These are phyloP conservation scores for Gallinago nigripennis DNA, from an alignment of 2,797 vertebrate species.

Conservation along the genomic window DNA sequence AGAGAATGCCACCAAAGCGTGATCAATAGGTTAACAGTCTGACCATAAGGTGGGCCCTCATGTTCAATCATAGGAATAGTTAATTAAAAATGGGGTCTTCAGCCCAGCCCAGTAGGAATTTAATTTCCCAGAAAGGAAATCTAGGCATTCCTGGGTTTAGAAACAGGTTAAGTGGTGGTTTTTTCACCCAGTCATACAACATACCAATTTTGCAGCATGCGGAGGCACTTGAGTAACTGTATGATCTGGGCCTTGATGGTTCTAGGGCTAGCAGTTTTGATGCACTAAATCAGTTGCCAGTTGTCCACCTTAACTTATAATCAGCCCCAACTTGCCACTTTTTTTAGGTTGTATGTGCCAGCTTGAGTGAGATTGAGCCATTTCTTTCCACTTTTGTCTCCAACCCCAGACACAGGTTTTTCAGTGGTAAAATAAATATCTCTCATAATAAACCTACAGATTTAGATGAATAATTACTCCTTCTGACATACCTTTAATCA, in stretches of 20 bases:
- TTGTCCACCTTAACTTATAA: not conserved
- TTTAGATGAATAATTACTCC: conserved; percentile 21
- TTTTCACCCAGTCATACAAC: not conserved
- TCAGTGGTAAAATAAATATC: not conserved
- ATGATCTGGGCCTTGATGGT: not conserved
- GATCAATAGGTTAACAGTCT: not conserved
- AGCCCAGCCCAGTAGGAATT: not conserved
- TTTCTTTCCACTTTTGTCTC: not conserved
- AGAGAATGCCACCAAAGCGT: not conserved
- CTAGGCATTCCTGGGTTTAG: not conserved
- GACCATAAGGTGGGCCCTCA: not conserved
- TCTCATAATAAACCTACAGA: not conserved
- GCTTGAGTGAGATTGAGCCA: not conserved
- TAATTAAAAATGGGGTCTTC: not conserved
- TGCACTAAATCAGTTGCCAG: not conserved
- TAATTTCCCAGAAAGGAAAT: not conserved
- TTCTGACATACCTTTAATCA: conserved; percentile 58
- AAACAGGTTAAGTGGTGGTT: not conserved
- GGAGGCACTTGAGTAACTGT: not conserved
- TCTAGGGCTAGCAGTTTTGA: not conserved
- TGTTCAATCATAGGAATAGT: not conserved
- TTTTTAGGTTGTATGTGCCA: not conserved
- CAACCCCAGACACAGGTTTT: not conserved
- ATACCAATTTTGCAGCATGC: not conserved
- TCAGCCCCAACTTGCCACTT: not conserved